Evolutionary conservation across 23 tunicate genomes (phyloP).

Genomic region (Halocynthia aurantium): DNA sequence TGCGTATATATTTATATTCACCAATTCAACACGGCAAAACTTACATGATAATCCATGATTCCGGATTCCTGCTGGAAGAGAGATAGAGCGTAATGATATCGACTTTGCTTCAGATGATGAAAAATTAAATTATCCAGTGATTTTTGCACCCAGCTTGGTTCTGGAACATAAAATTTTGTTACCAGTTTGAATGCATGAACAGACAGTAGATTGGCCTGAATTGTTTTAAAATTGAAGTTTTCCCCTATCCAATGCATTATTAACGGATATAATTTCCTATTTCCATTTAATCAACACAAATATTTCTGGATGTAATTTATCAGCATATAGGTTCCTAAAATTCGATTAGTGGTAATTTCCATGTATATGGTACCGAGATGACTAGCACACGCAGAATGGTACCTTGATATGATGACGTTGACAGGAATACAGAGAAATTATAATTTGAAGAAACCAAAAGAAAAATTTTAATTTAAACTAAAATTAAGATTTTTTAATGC

Average conservation of each 20-base stretch:
- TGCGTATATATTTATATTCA: no score
- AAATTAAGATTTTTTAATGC: neutral
- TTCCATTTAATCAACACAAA: no score
- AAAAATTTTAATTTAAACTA: neutral
- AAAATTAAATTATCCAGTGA: constrained; percentile 73
- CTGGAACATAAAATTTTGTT: constrained; percentile 3
- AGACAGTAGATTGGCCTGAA: no score
- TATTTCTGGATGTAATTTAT: no score
- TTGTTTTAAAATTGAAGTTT: no score
- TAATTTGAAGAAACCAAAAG: neutral
- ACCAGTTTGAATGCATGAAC: no score
- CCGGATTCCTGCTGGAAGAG: constrained; percentile 80
- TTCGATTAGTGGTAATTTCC: no score
- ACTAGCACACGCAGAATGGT: no score
- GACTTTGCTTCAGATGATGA: constrained; percentile 70
- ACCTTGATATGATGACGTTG: neutral
- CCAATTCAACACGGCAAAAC: neutral
- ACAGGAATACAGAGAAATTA: neutral
- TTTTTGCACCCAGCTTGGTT: constrained; percentile 58
- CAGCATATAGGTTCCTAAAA: no score
- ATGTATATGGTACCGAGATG: no score
- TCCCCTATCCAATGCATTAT: no score
- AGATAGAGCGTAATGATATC: constrained; percentile 71
- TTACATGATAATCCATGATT: constrained; percentile 31
- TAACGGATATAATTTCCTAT: no score